These are phyloP conservation scores for Protophormia terraenovae DNA, from an alignment of 2,888 invertebrate genomes.

Conservation along the genomic window DNA sequence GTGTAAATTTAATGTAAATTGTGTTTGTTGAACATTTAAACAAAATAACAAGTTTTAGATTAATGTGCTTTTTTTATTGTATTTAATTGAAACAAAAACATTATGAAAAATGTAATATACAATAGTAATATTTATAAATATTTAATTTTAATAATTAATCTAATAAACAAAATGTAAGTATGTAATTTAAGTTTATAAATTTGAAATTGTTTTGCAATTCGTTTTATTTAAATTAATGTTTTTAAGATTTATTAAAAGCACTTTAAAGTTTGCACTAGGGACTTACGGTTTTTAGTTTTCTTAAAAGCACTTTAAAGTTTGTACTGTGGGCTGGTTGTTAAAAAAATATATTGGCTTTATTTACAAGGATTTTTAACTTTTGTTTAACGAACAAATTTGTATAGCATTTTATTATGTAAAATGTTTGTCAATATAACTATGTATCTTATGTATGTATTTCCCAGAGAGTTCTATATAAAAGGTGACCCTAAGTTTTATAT, in stretches of 20 bases:
- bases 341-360: too few relatives aligned
- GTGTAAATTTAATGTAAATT: conserved; percentile 48
- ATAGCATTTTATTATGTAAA: too few relatives aligned
- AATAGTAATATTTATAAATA: not conserved
- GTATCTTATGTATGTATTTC: not conserved
- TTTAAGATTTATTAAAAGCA: not conserved
- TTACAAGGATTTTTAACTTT: too few relatives aligned
- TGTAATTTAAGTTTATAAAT: not conserved
- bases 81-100: conserved; percentile 3
- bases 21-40: too few relatives aligned
- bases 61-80: conserved; percentile 48
- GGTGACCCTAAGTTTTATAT: too few relatives aligned
- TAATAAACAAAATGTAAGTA: conserved; percentile 29
- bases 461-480: too few relatives aligned
- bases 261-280: not conserved
- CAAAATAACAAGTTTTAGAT: conserved; percentile 10
- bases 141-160: not conserved
- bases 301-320: not conserved
- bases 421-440: too few relatives aligned
- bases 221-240: not conserved
- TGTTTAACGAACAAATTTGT: too few relatives aligned
- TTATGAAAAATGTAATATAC: conserved; percentile 12
- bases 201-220: conserved; percentile 28
- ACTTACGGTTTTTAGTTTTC: not conserved
- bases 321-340: not conserved